phyloP scores from a whole-genome alignment of 2,113 vertebrate genomes.

The Camelus bactrianus region DNA sequence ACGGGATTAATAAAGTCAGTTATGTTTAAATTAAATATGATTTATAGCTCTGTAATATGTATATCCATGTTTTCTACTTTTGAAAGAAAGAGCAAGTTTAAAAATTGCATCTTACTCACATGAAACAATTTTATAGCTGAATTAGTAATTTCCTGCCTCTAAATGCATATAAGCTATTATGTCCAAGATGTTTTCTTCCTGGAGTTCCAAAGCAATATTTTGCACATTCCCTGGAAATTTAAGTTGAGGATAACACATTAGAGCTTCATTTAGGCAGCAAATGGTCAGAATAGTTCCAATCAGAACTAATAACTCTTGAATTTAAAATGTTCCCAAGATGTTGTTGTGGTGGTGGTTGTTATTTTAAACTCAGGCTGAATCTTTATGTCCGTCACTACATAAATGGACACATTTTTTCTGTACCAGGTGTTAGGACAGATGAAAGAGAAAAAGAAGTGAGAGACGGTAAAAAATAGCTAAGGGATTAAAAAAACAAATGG shows the following conservation, averaged over 20 bases:
- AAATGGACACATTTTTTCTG: background rate
- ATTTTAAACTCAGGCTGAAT: constrained; percentile 42
- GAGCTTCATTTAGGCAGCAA: background rate
- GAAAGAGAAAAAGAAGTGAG: background rate
- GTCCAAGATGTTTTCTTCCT: constrained; percentile 34
- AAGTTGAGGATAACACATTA: background rate
- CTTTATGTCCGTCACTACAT: background rate
- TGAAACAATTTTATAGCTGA: constrained; percentile 26
- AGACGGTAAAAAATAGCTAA: background rate
- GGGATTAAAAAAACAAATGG: background rate
- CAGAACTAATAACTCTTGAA: background rate
- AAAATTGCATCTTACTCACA: constrained; percentile 19
- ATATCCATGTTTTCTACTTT: background rate
- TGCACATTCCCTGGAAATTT: background rate
- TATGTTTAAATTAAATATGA: constrained; percentile 35
- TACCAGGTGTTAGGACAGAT: background rate
- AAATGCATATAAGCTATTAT: background rate
- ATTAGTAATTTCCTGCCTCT: background rate
- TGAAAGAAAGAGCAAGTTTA: background rate
- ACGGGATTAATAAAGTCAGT: constrained; percentile 31
- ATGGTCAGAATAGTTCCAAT: background rate
- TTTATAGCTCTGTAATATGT: constrained; percentile 6
- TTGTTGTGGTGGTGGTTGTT: background rate
- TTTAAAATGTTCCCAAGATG: constrained; percentile 33
- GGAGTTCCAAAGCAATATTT: constrained; percentile 33